These are phyloP conservation scores for Hylomyscus alleni DNA, from an alignment of 2,797 vertebrate species.

Conservation along the genomic window DNA sequence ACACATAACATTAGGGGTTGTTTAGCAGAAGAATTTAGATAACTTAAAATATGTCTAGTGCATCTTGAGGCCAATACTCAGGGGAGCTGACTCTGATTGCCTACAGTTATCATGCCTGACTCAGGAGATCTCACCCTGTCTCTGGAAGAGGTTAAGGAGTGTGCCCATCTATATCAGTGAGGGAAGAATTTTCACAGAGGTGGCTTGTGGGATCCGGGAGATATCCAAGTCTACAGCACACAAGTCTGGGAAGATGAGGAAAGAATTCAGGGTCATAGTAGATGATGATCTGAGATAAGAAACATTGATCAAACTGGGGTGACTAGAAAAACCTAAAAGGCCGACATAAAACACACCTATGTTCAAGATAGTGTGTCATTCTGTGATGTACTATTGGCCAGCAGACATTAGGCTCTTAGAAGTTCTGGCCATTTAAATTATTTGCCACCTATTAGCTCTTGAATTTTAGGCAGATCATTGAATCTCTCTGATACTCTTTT, in stretches of 20 bases:
- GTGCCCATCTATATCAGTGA: neutral
- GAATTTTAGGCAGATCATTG: neutral
- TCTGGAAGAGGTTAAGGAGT: neutral
- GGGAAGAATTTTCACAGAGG: neutral
- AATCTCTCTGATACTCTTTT: neutral
- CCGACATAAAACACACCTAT: neutral
- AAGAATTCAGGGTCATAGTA: slow-evolving; percentile 1
- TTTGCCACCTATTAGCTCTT: slow-evolving; percentile 21
- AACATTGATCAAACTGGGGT: slow-evolving; percentile 12
- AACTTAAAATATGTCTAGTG: slow-evolving; percentile 40
- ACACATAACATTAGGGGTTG: neutral
- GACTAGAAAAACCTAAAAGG: neutral
- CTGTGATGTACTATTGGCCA: neutral
- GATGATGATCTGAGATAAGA: slow-evolving; percentile 24
- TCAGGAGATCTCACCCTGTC: slow-evolving; percentile 41
- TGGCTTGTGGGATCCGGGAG: slow-evolving; percentile 37
- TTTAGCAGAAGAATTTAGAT: slow-evolving; percentile 27
- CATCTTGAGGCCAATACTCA: neutral
- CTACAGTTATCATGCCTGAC: neutral
- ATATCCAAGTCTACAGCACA: slow-evolving; percentile 1
- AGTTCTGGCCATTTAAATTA: neutral
- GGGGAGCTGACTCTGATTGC: neutral
- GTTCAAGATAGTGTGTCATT: slow-evolving; percentile 12
- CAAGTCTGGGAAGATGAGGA: slow-evolving; percentile 5
- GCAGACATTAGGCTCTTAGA: neutral